These are phyloP conservation scores for Oligia latruncula DNA, from an alignment of 2,888 invertebrate species.

Conservation along the genomic window DNA sequence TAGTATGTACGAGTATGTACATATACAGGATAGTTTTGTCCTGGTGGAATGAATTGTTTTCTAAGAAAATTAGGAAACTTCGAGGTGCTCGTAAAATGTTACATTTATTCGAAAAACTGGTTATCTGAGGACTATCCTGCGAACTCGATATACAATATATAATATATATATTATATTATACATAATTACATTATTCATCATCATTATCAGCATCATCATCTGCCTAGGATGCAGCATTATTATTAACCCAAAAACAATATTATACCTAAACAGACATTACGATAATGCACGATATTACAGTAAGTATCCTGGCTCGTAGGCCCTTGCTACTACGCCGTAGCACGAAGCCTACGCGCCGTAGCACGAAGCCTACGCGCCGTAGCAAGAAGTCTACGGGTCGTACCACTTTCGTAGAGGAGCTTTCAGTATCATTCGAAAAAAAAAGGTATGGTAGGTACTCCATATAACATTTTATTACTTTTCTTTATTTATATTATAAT, in stretches of 20 bases:
- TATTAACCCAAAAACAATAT: not conserved
- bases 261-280: not conserved
- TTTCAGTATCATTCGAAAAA: not conserved
- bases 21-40: too few species aligned
- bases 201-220: too few species aligned
- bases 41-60: not conserved
- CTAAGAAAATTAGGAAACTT: too few species aligned
- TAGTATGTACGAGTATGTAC: too few species aligned
- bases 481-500: not conserved
- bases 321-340: slow-evolving; percentile 42
- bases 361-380: slow-evolving; percentile 24
- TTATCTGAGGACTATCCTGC: not conserved
- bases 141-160: too few species aligned
- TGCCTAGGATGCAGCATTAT: too few species aligned
- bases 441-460: too few species aligned
- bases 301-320: not conserved
- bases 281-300: not conserved
- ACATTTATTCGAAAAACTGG: not conserved
- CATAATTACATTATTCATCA: too few species aligned
- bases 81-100: too few species aligned
- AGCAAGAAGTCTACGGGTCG: not conserved
- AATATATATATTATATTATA: too few species aligned
- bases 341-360: slow-evolving; percentile 35
- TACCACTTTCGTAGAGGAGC: not conserved
- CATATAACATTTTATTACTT: not conserved